Percentiles rank a stretch among this genome's conserved stretches.
phyloP scores from a whole-genome alignment of 2,797 vertebrate species.

The Chiloscyllium punctatum region DNA sequence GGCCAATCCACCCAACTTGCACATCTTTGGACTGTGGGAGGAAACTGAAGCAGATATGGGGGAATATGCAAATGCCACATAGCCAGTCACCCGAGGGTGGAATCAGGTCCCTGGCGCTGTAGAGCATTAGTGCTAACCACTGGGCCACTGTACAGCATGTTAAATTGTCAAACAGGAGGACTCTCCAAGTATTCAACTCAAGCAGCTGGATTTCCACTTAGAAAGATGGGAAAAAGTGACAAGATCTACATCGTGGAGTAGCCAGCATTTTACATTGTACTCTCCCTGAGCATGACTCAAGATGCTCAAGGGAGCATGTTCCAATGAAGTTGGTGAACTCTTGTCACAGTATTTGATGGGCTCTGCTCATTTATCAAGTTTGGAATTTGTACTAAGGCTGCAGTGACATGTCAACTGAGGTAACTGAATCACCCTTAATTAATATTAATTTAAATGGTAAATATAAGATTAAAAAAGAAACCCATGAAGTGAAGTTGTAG shows the following conservation, averaged over 20 bases:
- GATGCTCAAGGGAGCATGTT: background rate
- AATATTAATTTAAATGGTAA: background rate
- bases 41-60: too few relatives aligned
- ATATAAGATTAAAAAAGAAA: background rate
- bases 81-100: too few relatives aligned
- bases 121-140: too few relatives aligned
- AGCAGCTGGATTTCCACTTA: background rate
- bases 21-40: too few relatives aligned
- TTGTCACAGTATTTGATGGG: background rate
- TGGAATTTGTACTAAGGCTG: background rate
- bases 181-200: background rate
- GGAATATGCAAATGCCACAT: too few relatives aligned
- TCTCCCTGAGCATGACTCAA: background rate
- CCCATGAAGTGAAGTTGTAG: background rate
- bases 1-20: too few relatives aligned
- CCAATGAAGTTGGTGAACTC: background rate
- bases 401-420: background rate
- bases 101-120: too few relatives aligned
- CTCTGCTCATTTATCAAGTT: background rate
- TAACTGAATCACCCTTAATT: background rate
- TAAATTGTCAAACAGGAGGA: background rate
- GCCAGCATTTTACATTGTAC: background rate
- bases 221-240: background rate
- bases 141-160: too few relatives aligned
- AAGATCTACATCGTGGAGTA: background rate